Percentiles rank a stretch among this genome's conserved stretches.
Evolutionary conservation across 2,888 invertebrate genomes (phyloP).

Genomic region (Lottia scabra): DNA sequence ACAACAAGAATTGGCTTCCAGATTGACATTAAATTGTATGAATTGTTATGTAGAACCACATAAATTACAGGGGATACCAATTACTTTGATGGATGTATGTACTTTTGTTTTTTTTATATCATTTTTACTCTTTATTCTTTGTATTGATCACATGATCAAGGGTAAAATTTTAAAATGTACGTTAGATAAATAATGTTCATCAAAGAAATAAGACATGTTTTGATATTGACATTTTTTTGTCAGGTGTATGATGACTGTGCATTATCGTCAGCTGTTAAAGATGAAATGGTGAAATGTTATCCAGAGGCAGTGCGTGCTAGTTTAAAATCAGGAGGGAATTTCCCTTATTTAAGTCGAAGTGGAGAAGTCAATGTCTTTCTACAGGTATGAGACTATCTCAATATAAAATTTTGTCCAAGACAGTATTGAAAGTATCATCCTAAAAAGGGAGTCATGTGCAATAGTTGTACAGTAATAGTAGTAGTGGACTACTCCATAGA

Average conservation of each 20-base stretch:
- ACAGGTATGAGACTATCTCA: conserved; percentile 73
- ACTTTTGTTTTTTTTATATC: too few relatives aligned
- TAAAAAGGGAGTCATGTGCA: too few relatives aligned
- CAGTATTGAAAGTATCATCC: too few relatives aligned
- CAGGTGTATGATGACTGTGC: conserved; percentile 87
- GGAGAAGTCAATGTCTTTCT: conserved; percentile 91
- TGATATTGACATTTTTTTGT: conserved; percentile 7
- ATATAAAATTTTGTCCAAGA: too few relatives aligned
- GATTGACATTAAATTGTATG: conserved; percentile 87
- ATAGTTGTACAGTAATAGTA: too few relatives aligned
- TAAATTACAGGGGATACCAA: conserved; percentile 76
- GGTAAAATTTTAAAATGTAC: too few relatives aligned
- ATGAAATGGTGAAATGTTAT: conserved; percentile 87
- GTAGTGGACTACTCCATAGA: too few relatives aligned
- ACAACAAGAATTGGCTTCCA: conserved; percentile 86
- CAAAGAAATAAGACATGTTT: neutral
- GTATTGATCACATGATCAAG: too few relatives aligned
- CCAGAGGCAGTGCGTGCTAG: conserved; percentile 88
- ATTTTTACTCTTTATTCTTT: neutral
- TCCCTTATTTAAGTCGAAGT: conserved; percentile 88
- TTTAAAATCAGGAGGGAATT: conserved; percentile 89
- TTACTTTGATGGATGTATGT: conserved; percentile 84
- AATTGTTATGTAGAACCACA: conserved; percentile 84
- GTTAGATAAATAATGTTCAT: too few relatives aligned
- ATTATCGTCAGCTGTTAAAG: conserved; percentile 80